Conservation (phyloP, 2,888 invertebrate species). For the Spialia ferax region DNA sequence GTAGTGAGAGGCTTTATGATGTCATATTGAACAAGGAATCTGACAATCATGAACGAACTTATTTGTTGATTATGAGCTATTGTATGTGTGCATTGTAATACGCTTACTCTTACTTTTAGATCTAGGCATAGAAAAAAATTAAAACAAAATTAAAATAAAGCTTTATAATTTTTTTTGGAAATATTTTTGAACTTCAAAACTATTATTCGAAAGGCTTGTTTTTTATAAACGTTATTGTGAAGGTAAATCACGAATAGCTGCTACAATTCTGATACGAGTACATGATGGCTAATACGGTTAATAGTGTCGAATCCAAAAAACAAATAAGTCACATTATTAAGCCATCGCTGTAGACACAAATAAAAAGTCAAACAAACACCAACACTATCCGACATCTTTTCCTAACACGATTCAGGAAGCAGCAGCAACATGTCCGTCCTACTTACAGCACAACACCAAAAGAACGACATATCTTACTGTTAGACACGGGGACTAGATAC, state of each 20-base stretch:
- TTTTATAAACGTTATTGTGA: no score
- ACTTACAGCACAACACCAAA: slow-evolving; percentile 31
- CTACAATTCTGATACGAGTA: no score
- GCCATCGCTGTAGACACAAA: background rate
- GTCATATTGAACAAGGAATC: slow-evolving; percentile 25
- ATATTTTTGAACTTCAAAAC: no score
- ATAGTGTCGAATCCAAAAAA: no score
- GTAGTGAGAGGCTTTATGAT: slow-evolving; percentile 29
- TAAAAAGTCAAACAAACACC: background rate
- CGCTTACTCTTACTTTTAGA: slow-evolving; percentile 1
- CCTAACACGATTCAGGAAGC: slow-evolving; percentile 33
- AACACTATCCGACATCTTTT: background rate
- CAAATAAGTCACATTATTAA: no score
- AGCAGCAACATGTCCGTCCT: slow-evolving; percentile 10
- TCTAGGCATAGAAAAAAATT: background rate
- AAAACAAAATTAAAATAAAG: background rate
- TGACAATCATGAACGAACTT: slow-evolving; percentile 23
- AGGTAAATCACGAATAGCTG: no score
- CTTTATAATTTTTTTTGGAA: no score
- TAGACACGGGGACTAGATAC: slow-evolving; percentile 33
- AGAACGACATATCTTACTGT: slow-evolving; percentile 38
- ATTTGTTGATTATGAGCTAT: slow-evolving; percentile 10
- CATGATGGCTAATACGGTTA: no score
- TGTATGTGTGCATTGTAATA: slow-evolving; percentile 20
- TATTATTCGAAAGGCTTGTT: no score